phyloP scores from a whole-genome alignment of 2,797 vertebrate species.

The Enteromius trimaculatus region DNA sequence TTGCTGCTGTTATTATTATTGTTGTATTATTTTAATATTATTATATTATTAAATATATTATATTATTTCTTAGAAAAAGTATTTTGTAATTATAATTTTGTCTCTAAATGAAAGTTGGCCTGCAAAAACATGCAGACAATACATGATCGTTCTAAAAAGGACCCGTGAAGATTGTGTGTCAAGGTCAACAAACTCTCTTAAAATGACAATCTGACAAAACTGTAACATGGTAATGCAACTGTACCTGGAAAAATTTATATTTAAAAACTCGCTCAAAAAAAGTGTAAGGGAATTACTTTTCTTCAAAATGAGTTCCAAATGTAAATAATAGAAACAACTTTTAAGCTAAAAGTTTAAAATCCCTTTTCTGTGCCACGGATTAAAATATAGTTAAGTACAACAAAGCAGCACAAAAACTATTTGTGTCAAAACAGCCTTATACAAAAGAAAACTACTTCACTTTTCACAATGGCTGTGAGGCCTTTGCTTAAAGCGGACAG shows the following conservation, averaged over 20 bases:
- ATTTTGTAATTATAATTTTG: not conserved
- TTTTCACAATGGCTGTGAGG: not conserved
- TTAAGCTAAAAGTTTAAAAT: not conserved
- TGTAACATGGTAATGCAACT: not conserved
- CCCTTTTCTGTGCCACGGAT: not conserved
- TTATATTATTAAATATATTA: too few species aligned
- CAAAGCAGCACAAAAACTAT: not conserved
- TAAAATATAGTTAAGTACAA: not conserved
- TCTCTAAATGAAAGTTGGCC: not conserved
- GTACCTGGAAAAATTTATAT: not conserved
- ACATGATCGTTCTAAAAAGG: not conserved
- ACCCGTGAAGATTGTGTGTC: not conserved
- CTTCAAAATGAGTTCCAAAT: not conserved
- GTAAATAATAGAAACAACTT: not conserved
- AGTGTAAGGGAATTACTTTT: not conserved
- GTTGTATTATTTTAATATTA: too few species aligned
- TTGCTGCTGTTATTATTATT: not conserved
- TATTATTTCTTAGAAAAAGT: not conserved
- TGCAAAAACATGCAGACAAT: not conserved
- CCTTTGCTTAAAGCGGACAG: constrained; percentile 11
- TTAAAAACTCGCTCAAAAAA: not conserved
- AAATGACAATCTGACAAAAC: not conserved
- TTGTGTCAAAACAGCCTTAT: not conserved
- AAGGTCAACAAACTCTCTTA: not conserved
- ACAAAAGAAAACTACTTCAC: not conserved